Conservation (phyloP, 2,113 vertebrate genomes). For the Morone chrysops region DNA sequence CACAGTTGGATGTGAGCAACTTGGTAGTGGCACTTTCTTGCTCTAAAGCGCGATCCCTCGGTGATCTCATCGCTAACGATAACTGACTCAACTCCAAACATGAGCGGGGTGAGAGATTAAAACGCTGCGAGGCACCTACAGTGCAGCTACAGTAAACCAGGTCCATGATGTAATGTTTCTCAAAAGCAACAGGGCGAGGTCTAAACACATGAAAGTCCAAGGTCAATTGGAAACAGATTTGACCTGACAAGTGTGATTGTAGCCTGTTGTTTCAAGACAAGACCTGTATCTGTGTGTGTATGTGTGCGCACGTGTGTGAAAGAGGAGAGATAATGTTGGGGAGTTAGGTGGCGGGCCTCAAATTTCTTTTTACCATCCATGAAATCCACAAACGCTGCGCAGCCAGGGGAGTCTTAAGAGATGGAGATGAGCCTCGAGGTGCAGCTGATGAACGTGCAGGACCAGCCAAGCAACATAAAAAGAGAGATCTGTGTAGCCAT, state of each 20-base stretch:
- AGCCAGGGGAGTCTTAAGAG: conserved; percentile 70
- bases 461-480: conserved; percentile 83
- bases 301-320: background rate
- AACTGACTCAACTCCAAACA: conserved; percentile 72
- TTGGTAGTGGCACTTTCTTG: conserved; percentile 37
- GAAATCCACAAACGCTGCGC: conserved; percentile 70
- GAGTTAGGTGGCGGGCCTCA: conserved; percentile 58
- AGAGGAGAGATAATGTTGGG: conserved; percentile 37
- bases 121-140: conserved; percentile 60
- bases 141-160: conserved; percentile 66
- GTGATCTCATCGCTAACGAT: conserved; percentile 72
- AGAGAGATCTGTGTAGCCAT: conserved; percentile 77
- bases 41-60: conserved; percentile 29
- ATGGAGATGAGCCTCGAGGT: conserved; percentile 79
- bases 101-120: conserved; percentile 62
- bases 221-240: conserved; percentile 82
- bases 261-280: conserved; percentile 74
- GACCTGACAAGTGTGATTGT: conserved; percentile 76
- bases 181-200: conserved; percentile 69
- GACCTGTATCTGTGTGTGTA: conserved; percentile 23
- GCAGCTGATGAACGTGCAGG: conserved; percentile 78
- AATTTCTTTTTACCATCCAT: conserved; percentile 71
- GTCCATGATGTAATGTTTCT: conserved; percentile 82
- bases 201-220: conserved; percentile 75
- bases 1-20: conserved; percentile 16